A percentile compares a stretch with the other conserved stretches of the same genome.
Evolutionary conservation across 1,140 invertebrate species (phyloP).

Genomic region (Mactra quadrangularis): DNA sequence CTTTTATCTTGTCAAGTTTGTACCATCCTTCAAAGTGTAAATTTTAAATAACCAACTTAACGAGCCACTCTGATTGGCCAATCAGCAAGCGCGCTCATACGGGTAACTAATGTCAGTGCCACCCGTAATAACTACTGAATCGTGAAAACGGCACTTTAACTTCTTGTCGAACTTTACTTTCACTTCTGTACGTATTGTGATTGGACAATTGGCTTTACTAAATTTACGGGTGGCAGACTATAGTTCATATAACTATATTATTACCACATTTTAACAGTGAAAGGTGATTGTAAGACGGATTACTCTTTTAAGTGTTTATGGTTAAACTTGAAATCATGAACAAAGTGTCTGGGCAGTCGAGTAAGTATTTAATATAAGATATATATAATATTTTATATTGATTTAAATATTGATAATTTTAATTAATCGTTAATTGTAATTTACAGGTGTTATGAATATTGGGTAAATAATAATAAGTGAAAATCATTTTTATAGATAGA

Average conservation of each 20-base stretch:
- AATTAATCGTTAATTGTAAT: background rate
- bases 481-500: no score
- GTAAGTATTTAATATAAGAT: conserved; percentile 34
- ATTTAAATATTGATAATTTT: background rate
- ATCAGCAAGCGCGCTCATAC: conserved; percentile 11
- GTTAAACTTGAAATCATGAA: conserved; percentile 53
- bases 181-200: conserved; percentile 44
- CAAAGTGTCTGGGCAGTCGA: conserved; percentile 59
- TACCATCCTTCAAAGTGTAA: conserved; percentile 26
- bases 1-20: conserved; percentile 19
- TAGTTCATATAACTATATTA: conserved; percentile 48
- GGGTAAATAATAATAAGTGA: no score
- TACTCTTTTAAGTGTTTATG: conserved; percentile 47
- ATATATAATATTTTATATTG: background rate
- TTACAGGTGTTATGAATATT: no score
- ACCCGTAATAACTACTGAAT: conserved; percentile 44
- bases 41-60: conserved; percentile 11
- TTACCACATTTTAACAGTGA: conserved; percentile 1
- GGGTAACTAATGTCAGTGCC: conserved; percentile 43
- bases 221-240: conserved; percentile 45
- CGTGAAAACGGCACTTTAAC: conserved; percentile 45
- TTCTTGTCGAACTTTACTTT: conserved; percentile 49
- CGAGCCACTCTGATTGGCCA: conserved; percentile 20
- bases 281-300: conserved; percentile 54
- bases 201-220: conserved; percentile 42